Percentiles rank a stretch among this genome's conserved stretches.
Conservation (phyloP, 1,140 invertebrate genomes). For the Lasaia peninsularis region DNA sequence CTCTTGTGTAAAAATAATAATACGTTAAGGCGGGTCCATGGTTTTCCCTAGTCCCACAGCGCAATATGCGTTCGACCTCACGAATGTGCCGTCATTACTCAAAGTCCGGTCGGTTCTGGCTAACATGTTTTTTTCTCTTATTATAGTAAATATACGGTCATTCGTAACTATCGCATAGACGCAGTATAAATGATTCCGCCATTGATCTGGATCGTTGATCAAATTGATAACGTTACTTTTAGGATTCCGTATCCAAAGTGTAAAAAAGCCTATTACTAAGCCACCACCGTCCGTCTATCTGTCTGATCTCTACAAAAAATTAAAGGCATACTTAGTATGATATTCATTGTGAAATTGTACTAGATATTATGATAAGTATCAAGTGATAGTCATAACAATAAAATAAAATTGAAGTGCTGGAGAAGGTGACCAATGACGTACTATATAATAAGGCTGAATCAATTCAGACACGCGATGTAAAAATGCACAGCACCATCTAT, state of each 20-base stretch:
- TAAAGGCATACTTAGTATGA: too few relatives aligned
- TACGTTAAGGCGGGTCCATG: constrained; percentile 19
- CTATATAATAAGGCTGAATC: too few relatives aligned
- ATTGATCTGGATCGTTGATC: constrained; percentile 1
- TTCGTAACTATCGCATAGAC: constrained; percentile 12
- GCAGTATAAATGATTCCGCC: neutral
- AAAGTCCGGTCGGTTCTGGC: constrained; percentile 45
- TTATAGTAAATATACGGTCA: constrained; percentile 26
- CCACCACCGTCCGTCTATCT: neutral
- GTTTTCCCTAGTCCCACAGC: constrained; percentile 26
- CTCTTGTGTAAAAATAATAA: neutral
- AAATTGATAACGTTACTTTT: neutral
- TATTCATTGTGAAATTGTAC: too few relatives aligned
- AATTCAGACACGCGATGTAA: too few relatives aligned
- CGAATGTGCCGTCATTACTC: constrained; percentile 65
- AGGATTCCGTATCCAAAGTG: too few relatives aligned
- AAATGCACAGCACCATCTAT: too few relatives aligned
- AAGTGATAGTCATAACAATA: too few relatives aligned
- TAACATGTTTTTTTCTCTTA: constrained; percentile 50
- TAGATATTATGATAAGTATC: too few relatives aligned
- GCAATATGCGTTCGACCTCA: constrained; percentile 62
- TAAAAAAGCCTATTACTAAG: too few relatives aligned
- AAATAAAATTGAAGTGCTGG: too few relatives aligned
- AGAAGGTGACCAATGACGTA: too few relatives aligned
- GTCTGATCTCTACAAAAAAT: too few relatives aligned